Evolutionary conservation across 2,113 vertebrate genomes (phyloP), one percentile per base, ranked within the genome.

Genomic region (Psephotus haematonotus): DNA sequence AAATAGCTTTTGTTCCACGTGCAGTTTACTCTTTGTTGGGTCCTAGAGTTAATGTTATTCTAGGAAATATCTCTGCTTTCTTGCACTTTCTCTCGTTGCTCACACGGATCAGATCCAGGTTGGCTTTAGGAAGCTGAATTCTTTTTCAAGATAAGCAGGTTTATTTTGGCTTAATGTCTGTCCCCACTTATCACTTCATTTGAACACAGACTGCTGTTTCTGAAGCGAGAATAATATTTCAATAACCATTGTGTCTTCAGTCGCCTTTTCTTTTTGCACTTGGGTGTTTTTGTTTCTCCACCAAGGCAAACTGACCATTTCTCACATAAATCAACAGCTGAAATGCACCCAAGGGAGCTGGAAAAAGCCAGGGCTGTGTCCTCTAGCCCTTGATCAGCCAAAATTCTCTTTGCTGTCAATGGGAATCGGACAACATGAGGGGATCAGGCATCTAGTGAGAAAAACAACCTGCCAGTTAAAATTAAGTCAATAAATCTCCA

Each of bases 131-230:
- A 92, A 96, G 80, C 82, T 74, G 91, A 88, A 50, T 91, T 92
- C 90, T 93, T 95, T 97, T 97, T 93, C 83, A 85, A 96, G 92
- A 97, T 95, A 97, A 91, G 57, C 43, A 75, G 68, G 69, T 94
- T 97, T 95, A 60, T 95, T 95, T 95, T 96, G 96, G 96, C 95
- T 86, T 68, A 37, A 69, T 93, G 77, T 76, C 10, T 94, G 60
- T 93, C 77, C 82, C 80, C 55, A 82, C 70, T 94, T 96, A 96
- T 97, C 94, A 94, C 69, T 95, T 85, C 0, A 11, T 92, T 86
- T 94, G 86, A 86, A 46, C 9, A 2, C 87, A 92, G 86, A 62
- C 46, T 92, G 94, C 67, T 96, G 52, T 95, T 95, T 93, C 94
- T 95, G 85, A 93, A 93, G 78, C 43, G 83, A 93, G 92, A 88